Conservation (phyloP, 2,113 vertebrate genomes). For the Dipodomys spectabilis region DNA sequence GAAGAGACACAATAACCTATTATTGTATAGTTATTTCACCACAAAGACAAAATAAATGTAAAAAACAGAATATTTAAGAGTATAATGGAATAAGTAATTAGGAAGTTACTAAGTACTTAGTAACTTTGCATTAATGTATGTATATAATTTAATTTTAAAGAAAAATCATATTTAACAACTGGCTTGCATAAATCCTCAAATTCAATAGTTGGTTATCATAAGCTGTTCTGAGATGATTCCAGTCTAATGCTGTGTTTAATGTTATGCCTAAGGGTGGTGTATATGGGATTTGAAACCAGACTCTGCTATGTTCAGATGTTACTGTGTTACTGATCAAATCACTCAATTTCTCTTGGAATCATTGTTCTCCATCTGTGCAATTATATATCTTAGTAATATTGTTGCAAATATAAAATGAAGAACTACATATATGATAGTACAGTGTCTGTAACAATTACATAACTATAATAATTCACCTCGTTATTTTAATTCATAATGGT, state of each 20-base stretch:
- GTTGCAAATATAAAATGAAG: conserved; percentile 11
- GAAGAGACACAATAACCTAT: not conserved
- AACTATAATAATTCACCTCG: not conserved
- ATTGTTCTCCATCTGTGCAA: not conserved
- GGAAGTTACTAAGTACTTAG: not conserved
- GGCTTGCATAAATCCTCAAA: conserved; percentile 3
- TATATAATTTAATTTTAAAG: conserved; percentile 23
- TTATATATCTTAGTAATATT: not conserved
- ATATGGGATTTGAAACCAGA: not conserved
- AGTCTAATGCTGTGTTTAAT: not conserved
- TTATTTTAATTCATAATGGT: not conserved
- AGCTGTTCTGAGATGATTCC: not conserved
- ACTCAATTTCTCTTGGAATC: not conserved
- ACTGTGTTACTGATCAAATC: not conserved
- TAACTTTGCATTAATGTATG: not conserved
- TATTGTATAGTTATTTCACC: not conserved
- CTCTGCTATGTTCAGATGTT: not conserved
- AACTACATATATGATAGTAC: not conserved
- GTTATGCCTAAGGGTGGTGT: not conserved
- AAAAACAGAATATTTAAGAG: not conserved
- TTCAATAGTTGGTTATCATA: not conserved
- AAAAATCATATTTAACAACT: not conserved
- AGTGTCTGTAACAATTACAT: not conserved
- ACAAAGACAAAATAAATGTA: not conserved
- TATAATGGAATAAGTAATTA: not conserved